Evolutionary conservation across 2,888 invertebrate genomes (phyloP), one percentile per base, ranked within the genome.

Genomic region (Amblyteles armatorius): DNA sequence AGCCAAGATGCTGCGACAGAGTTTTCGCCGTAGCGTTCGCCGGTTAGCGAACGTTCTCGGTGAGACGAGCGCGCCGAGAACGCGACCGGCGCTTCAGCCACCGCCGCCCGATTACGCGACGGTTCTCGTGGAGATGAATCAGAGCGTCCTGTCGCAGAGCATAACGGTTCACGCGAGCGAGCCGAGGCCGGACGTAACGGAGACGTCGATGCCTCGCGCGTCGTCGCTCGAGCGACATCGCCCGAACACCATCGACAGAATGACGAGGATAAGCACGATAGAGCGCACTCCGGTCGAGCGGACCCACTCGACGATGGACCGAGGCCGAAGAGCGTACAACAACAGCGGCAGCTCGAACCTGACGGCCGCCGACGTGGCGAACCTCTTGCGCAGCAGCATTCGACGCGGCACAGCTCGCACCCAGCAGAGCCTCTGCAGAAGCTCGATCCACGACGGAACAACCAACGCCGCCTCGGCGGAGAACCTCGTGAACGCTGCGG

Each of bases 11-110:
- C 91, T 97, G 40, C 95, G 98, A 0, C 96, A 97, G 91, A 97
- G 97, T 88, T 95, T 98, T 71, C 94, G 98, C 48, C 94, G 97
- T 78, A 98, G 98, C 93, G 96, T 98, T 71, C 94, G 98, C 83
- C 95, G 97, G 13, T 94, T 97, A 29, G 94, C 95, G 1, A 94
- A 94, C 76, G 95, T 94, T n/a, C 88, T 95, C 11, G 95, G 95
- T 0, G 95, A 95, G 86, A 93, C 93, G 19, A 94, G 94, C 65
- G 89, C 90, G 0, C 90, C 90, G 7, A 88, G 93, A 22, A 82
- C 91, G 4, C 87, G 93, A 48, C 91, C 94, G 9, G 90, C 92
- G 3, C 86, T 92, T 33, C 92, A 94, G 84, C 94, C 94, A 84
- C 95, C 96, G 5, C 96, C 96, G 0, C 96, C 96, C 0, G 95